Base-by-base conservation (phyloP, 2,888 invertebrate species). In the Axea sp. region DNA sequence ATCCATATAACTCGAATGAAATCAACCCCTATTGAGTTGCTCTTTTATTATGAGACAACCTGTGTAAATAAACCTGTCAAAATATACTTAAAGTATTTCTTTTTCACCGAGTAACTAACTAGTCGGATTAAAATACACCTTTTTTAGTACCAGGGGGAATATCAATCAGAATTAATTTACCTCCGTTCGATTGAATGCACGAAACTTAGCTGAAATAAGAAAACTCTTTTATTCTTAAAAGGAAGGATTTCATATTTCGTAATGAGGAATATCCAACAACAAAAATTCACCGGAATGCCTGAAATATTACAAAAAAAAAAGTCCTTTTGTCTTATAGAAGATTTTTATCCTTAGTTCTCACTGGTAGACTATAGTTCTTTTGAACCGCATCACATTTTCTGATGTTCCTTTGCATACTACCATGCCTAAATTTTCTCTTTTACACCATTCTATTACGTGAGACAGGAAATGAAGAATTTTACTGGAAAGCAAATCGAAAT, bases 41-140 rank as follows among this genome's bases (percentile, higher is more conserved):
- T 45, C 59, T 73, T 65, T 60, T 68, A 53, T 60, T 45, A 55
- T 17, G 37, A 26, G 22, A 14, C 19, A 60, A 53, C 60, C 65
- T 73, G 45, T 39, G 26, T 53, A 67, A 73, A 64, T 55, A 73
- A 60, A 73, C 60, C 73, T 67, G 73, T 60, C 53, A 73, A 65
- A 72, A 72, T 59, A 65, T 14, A 51, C 41, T 59, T 15, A 9
- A 33, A 19, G 68, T 43, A 19, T 59, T 59, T 59, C 41, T 68
- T 43, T 65, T 35, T 14, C 51, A 11, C 26, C 14, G 15, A 19
- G 22, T 37, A 33, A 26, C 39, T 28, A 47, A 24, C 53, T 17
- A 47, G 43, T 26, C 35, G 35, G 51, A 64, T 64, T 51, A 51
- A 39, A n/a, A 41, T 31, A 14, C 8, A 28, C 28, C 28, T 39